Percentiles rank a stretch among this genome's conserved stretches.
These are phyloP conservation scores for Drosophila prostipennis DNA, from an alignment of 2,888 invertebrate genomes.

Conservation along the genomic window DNA sequence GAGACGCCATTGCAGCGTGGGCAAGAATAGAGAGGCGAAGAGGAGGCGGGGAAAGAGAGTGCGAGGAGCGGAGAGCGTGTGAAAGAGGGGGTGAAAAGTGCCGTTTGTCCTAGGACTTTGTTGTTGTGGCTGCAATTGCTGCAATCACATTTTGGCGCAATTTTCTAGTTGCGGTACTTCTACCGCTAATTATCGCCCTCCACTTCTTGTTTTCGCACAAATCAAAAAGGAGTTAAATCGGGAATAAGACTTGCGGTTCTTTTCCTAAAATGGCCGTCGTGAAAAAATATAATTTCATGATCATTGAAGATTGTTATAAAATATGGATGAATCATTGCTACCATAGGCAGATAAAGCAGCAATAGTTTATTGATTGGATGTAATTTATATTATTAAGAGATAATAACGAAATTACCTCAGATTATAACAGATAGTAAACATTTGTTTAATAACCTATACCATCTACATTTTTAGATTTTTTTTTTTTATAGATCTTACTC, in stretches of 20 bases:
- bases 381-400: too few relatives aligned
- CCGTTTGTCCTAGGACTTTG: conserved; percentile 44
- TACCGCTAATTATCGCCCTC: conserved; percentile 52
- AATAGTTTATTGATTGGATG: too few relatives aligned
- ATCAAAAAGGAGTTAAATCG: neutral
- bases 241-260: conserved; percentile 14
- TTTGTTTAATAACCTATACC: too few relatives aligned
- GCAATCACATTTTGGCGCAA: conserved; percentile 46
- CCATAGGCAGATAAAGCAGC: too few relatives aligned
- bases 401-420: too few relatives aligned
- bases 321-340: too few relatives aligned
- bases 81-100: conserved; percentile 48
- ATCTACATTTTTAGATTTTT: too few relatives aligned
- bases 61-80: conserved; percentile 4
- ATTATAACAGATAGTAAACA: too few relatives aligned
- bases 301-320: neutral
- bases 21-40: conserved; percentile 9
- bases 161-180: conserved; percentile 31
- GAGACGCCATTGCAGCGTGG: conserved; percentile 49
- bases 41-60: neutral
- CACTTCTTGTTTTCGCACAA: neutral
- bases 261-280: conserved; percentile 60
- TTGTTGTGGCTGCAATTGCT: conserved; percentile 23
- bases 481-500: too few relatives aligned
- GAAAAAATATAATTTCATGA: neutral